Conservation (phyloP, 2,113 vertebrate species). For the Columba livia region DNA sequence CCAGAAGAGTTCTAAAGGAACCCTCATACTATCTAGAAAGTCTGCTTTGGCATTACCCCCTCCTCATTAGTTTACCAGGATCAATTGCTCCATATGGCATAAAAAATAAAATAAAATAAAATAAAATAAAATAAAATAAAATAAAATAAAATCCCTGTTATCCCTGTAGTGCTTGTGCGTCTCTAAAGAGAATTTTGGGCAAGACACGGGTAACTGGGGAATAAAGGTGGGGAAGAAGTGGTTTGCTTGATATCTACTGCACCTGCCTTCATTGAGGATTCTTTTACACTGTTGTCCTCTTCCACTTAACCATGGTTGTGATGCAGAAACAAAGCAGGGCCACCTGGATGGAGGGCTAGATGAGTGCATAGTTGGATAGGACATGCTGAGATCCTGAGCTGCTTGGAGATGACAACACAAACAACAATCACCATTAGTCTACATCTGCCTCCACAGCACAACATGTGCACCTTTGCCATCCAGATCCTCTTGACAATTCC, state of each 20-base stretch:
- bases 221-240: not conserved
- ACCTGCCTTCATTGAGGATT: not conserved
- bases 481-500: not conserved
- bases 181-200: not conserved
- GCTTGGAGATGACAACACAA: not conserved
- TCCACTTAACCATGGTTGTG: not conserved
- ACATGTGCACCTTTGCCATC: not conserved
- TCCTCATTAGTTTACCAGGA: not conserved
- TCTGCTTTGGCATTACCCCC: not conserved
- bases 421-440: not conserved
- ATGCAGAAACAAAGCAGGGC: no score
- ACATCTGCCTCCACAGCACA: not conserved
- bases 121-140: not conserved
- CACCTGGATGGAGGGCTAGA: not conserved
- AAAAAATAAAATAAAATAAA: not conserved
- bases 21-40: not conserved
- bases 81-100: no score
- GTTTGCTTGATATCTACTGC: not conserved
- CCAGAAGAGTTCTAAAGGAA: not conserved
- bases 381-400: not conserved
- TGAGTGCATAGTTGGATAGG: not conserved
- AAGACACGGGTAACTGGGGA: not conserved
- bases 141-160: no score
- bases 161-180: not conserved
- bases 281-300: not conserved